Percentiles rank a stretch among this genome's conserved stretches.
phyloP scores from a whole-genome alignment of 1,140 invertebrate genomes.

The Aethina tumida region DNA sequence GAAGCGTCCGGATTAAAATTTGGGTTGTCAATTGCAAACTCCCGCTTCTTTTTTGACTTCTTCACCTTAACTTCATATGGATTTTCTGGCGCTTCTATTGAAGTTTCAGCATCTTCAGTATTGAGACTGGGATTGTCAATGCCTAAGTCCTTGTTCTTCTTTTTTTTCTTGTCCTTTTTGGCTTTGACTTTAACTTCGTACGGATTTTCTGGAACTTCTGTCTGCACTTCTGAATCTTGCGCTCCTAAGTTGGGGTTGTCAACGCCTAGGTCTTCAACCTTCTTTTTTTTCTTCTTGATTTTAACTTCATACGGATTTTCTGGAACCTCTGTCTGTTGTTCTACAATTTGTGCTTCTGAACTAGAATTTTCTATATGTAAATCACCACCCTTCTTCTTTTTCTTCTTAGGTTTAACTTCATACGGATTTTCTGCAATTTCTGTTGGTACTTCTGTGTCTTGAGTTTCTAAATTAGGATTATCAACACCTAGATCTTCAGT shows the following conservation, averaged over 20 bases:
- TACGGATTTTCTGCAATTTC: conserved; percentile 37
- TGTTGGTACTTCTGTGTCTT: background rate
- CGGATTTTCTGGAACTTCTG: conserved; percentile 32
- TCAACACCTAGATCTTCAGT: conserved; percentile 5
- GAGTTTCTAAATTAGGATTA: conserved; percentile 2
- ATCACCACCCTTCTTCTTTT: conserved; percentile 15
- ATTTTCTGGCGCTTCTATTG: conserved; percentile 20
- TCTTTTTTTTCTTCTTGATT: conserved; percentile 18
- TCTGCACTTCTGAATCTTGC: background rate
- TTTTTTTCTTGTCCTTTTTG: conserved; percentile 1
- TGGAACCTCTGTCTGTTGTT: conserved; percentile 2
- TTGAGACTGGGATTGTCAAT: conserved; percentile 13
- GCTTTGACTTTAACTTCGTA: conserved; percentile 50
- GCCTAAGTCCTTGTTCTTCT: conserved; percentile 12
- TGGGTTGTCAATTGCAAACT: background rate
- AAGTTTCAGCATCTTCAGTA: background rate
- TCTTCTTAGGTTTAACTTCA: conserved; percentile 49
- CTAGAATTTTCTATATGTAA: conserved; percentile 19
- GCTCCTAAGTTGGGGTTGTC: conserved; percentile 11
- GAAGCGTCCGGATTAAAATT: too few species aligned
- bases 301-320: conserved; percentile 15
- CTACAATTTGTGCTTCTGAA: conserved; percentile 11
- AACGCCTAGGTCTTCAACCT: conserved; percentile 11
- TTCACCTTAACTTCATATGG: conserved; percentile 53
- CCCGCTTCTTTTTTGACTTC: conserved; percentile 21